These are phyloP conservation scores for Atta colombica DNA, from an alignment of 1,140 invertebrate species.

Conservation along the genomic window DNA sequence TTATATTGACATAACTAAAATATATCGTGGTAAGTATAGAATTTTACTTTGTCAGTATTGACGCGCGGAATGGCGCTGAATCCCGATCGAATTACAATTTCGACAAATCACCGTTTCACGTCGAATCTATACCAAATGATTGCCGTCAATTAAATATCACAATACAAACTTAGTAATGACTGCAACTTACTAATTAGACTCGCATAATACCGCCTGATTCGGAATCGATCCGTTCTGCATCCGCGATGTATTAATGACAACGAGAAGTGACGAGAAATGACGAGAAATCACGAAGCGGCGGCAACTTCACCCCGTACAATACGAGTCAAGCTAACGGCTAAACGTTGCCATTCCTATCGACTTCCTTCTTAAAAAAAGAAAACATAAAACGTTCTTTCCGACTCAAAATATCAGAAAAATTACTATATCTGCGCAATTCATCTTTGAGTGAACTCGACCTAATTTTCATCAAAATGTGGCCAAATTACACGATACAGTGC, in stretches of 20 bases:
- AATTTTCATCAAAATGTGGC: too few species aligned
- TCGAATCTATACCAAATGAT: too few species aligned
- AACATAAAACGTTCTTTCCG: neutral
- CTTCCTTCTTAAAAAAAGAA: neutral
- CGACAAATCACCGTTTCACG: too few species aligned
- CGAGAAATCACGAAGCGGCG: neutral
- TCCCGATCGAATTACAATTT: too few species aligned
- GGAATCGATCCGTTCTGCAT: neutral
- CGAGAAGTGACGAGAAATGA: neutral
- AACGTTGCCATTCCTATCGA: neutral
- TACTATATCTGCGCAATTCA: too few species aligned
- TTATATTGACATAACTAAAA: too few species aligned
- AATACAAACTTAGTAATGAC: neutral
- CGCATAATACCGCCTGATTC: neutral
- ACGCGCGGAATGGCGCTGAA: too few species aligned
- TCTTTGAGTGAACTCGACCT: too few species aligned
- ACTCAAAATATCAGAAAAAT: neutral
- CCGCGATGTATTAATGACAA: neutral
- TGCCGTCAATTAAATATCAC: neutral
- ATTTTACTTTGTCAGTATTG: too few species aligned
- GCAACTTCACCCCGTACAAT: neutral
- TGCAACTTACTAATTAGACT: too few species aligned
- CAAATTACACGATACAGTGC: too few species aligned
- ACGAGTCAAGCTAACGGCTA: neutral
- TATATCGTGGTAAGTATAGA: too few species aligned